Evolutionary conservation across 35 echinoderm and acorn worm species (phyloP).

Genomic region (Lytechinus pictus): DNA sequence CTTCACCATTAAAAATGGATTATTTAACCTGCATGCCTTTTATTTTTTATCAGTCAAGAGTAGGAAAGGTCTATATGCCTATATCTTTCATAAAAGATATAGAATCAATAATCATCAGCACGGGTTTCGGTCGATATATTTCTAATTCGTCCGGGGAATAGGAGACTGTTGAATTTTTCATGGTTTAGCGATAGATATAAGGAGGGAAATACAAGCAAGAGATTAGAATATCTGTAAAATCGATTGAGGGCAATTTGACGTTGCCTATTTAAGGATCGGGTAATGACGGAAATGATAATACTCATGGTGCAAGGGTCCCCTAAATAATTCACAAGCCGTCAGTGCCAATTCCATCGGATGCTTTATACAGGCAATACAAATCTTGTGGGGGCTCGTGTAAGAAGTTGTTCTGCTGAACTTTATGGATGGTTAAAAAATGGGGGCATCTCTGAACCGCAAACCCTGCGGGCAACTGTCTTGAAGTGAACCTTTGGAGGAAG

Average conservation of each 20-base stretch:
- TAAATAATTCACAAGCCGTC: background rate
- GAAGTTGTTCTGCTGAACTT: background rate
- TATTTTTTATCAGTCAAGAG: background rate
- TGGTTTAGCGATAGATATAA: background rate
- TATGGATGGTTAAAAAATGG: background rate
- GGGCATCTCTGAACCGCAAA: no score
- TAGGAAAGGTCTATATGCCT: background rate
- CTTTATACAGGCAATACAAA: background rate
- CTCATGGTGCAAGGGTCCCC: background rate
- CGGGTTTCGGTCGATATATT: background rate
- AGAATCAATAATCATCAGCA: background rate
- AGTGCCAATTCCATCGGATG: background rate
- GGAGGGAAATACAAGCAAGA: background rate
- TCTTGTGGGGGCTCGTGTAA: background rate
- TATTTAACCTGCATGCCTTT: background rate
- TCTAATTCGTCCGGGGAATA: slow-evolving; percentile 7
- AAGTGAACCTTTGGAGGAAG: no score
- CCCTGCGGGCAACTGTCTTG: no score
- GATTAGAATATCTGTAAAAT: background rate
- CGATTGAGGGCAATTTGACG: background rate
- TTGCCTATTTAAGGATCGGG: slow-evolving; percentile 1
- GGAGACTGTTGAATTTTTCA: background rate
- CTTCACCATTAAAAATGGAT: no score
- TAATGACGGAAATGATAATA: slow-evolving; percentile 29
- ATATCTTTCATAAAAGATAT: background rate